phyloP scores from a whole-genome alignment of 2,113 vertebrate species.

The Apistogramma diplotaenia region DNA sequence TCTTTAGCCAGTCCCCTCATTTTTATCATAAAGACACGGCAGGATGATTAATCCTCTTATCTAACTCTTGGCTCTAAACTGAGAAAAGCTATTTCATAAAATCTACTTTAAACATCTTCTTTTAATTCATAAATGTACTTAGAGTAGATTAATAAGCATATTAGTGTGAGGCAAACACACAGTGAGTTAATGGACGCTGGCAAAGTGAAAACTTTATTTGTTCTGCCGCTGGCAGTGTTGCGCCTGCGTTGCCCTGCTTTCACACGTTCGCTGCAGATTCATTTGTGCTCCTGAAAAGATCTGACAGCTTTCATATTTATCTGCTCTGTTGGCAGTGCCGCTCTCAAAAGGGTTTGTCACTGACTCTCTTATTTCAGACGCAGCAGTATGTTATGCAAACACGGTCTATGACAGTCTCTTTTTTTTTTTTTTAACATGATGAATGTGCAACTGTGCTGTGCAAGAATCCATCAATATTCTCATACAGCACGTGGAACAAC shows the following conservation, averaged over 20 bases:
- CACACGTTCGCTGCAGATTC: constrained; percentile 2
- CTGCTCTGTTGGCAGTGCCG: constrained; percentile 2
- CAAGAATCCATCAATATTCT: background rate
- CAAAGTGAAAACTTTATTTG: background rate
- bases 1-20: background rate
- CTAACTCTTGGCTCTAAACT: background rate
- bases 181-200: background rate
- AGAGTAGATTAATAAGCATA: background rate
- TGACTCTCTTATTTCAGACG: background rate
- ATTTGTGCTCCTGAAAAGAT: constrained; percentile 16
- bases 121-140: background rate
- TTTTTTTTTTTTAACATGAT: background rate
- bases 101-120: background rate
- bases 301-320: constrained; percentile 39
- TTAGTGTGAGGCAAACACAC: background rate
- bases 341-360: constrained; percentile 5
- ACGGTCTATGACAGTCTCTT: background rate
- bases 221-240: background rate
- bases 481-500: background rate
- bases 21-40: background rate
- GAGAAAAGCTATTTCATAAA: background rate
- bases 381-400: background rate
- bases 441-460: background rate
- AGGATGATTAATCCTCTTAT: background rate
- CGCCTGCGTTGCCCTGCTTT: background rate